Evolutionary conservation across 2,888 invertebrate genomes (phyloP), one percentile per base, ranked within the genome.

Genomic region (Sturmia bella): DNA sequence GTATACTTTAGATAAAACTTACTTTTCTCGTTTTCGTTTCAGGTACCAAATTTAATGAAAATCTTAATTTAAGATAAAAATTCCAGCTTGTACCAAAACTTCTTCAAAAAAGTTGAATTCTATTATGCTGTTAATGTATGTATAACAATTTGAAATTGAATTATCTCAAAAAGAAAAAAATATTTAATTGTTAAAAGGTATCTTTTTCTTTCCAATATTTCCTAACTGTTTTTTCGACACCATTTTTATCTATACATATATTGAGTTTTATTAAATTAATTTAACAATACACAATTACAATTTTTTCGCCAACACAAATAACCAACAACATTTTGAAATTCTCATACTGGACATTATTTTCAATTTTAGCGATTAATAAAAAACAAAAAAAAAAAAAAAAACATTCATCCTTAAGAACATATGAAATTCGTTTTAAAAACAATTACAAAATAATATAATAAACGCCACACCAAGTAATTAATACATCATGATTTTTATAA

Each of bases 11-110:
- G n/a, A n/a, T n/a, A n/a, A n/a, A n/a, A n/a, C n/a, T n/a, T n/a
- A n/a, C n/a, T 32, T 45, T 43, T 27, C 24, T 21, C 45, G 11
- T 73, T 63, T 64, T 48, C 50, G 9, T 73, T 77, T 57, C 52
- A 77, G 72, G 56, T 56, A 32, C 27, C 19, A 50, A 74, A 56
- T 61, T 66, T 11, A 43, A 70, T 56, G 69, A 12, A 57, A 32
- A 74, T 73, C 68, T 48, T 52, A 52, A 82, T 37, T 66, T 78
- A 82, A 82, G 78, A 66, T 82, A 82, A 78, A 66, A 64, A 64
- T 63, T n/a, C 19, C 59, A 54, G 50, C 11, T 68, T 73, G 39
- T 69, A 68, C 54, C 63, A 69, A 74, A 68, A 21, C 73, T 61
- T 50, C 32, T 24, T 19, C 19, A 39, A 48, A 61, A 68, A 69